Conservation (phyloP, 2,888 invertebrate genomes). For the Nymphalis urticae region DNA sequence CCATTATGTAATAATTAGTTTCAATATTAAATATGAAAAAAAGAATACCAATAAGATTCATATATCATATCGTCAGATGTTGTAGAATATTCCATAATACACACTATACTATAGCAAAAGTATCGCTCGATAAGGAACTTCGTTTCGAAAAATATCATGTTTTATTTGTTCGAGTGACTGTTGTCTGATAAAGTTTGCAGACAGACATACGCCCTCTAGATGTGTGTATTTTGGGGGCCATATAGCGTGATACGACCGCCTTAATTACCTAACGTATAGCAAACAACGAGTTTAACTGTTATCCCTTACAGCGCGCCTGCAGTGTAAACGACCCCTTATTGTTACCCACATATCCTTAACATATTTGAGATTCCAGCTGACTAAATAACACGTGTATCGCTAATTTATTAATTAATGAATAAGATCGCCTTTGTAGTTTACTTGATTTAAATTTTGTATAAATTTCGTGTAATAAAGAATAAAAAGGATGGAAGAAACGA, state of each 20-base stretch:
- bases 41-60: too few relatives aligned
- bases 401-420: not conserved
- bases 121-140: too few relatives aligned
- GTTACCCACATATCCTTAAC: conserved; percentile 8
- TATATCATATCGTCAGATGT: too few relatives aligned
- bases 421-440: too few relatives aligned
- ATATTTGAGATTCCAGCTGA: conserved; percentile 4
- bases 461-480: too few relatives aligned
- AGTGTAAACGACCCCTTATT: conserved; percentile 11
- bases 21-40: too few relatives aligned
- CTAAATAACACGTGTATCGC: not conserved
- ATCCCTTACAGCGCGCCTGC: conserved; percentile 38
- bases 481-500: too few relatives aligned
- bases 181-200: conserved; percentile 5
- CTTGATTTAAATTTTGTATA: too few relatives aligned
- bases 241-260: conserved; percentile 49
- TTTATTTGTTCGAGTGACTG: not conserved
- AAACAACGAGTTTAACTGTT: conserved; percentile 54
- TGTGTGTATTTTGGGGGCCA: conserved; percentile 44
- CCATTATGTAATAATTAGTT: too few relatives aligned
- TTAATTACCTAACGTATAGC: conserved; percentile 60
- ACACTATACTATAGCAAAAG: too few relatives aligned
- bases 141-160: too few relatives aligned
- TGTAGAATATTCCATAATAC: too few relatives aligned
- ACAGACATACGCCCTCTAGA: conserved; percentile 12